Evolutionary conservation across 2,797 vertebrate species (phyloP).

Genomic region (Anabacerthia variegaticeps): DNA sequence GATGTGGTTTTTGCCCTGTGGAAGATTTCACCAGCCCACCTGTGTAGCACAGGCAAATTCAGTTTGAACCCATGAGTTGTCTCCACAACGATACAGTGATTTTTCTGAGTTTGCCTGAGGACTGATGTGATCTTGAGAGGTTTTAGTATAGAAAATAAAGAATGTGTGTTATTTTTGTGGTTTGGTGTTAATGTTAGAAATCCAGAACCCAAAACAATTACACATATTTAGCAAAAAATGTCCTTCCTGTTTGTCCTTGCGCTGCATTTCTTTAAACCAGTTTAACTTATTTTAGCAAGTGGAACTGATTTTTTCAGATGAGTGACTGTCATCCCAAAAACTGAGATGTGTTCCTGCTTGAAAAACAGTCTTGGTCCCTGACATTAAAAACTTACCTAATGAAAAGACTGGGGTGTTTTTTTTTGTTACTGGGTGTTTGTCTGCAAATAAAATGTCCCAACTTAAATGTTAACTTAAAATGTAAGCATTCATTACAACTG

Average conservation of each 20-base stretch:
- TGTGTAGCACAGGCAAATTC: not conserved
- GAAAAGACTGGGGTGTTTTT: not conserved
- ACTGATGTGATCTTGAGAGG: not conserved
- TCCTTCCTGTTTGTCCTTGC: conserved; percentile 39
- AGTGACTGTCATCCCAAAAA: not conserved
- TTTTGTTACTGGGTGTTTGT: not conserved
- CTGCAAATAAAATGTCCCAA: not conserved
- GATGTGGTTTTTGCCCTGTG: not conserved
- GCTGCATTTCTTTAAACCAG: conserved; percentile 13
- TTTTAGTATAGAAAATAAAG: not conserved
- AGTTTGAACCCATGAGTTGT: not conserved
- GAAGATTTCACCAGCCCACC: not conserved
- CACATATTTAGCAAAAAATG: not conserved
- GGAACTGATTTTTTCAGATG: conserved; percentile 24
- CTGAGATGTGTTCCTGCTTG: not conserved
- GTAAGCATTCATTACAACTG: not conserved
- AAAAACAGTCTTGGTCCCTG: not conserved
- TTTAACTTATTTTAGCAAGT: conserved; percentile 31
- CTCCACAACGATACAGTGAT: not conserved
- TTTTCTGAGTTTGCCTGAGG: not conserved
- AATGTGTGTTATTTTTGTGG: not conserved
- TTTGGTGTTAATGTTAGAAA: conserved; percentile 22
- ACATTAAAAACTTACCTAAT: not conserved
- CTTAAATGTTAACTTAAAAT: not conserved
- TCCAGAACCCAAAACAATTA: not conserved